Evolutionary conservation across 2,113 vertebrate genomes (phyloP), one percentile per base, ranked within the genome.

Genomic region (Odontophorus gujanensis): DNA sequence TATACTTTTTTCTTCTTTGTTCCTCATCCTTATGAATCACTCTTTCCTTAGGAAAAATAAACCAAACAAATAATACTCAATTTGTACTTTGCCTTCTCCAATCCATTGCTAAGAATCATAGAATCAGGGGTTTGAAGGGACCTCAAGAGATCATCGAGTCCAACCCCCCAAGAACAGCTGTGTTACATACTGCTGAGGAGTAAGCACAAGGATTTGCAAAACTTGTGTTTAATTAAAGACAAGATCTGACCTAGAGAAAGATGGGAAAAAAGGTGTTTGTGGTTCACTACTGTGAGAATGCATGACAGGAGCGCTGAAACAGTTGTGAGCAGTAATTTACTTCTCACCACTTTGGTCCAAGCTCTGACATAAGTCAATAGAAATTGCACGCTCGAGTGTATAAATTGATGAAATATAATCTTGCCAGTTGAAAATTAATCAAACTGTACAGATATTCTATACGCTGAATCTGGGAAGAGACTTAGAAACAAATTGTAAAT

Each of bases 1-100:
- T 50, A 19, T 40, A 69, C 66, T 91, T 85, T 63, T 83, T 87
- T 87, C 72, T 91, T 89, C 67, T 89, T 92, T 6, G 3, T n/a
- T 93, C 32, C 18, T 88, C 81, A 61, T 71, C 67, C 42, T 61
- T 50, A 69, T 9, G 42, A 77, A 48, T 11, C 13, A 11, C 26
- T 20, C 19, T 77, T 92, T 40, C 48, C 53, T 73, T 65, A 62
- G 36, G 81, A 65, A 43, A 76, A 89, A 43, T 75, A 92, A 40
- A 40, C 10, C 9, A 40, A 82, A 7, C 8, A 9, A 81, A 19
- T 47, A 78, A 83, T 16, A 38, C 2, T 76, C 14, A 51, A 36
- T 73, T 85, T 80, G 30, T 84, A 63, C 28, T 43, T 85, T 2
- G 1, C 51, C 63, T 55, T 85, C 79, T 78, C 85, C 32, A 47